These are phyloP conservation scores for Austrofundulus limnaeus DNA, from an alignment of 2,113 vertebrate species.

Conservation along the genomic window DNA sequence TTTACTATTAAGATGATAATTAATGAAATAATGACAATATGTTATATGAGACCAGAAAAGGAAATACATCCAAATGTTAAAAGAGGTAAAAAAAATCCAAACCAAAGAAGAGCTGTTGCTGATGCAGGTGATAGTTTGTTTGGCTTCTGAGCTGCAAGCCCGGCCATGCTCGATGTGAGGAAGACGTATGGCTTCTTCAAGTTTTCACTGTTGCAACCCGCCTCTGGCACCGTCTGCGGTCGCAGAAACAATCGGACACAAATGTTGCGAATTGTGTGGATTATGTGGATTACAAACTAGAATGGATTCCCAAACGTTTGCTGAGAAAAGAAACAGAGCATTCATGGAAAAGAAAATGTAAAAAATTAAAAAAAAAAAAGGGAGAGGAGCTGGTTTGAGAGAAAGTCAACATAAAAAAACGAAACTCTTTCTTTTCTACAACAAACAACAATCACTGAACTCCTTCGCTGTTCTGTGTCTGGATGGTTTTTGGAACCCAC, in stretches of 20 bases:
- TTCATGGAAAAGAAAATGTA: no score
- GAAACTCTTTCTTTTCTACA: background rate
- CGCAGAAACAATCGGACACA: background rate
- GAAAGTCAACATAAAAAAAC: background rate
- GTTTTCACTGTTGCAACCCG: constrained; percentile 13
- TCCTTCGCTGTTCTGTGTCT: constrained; percentile 21
- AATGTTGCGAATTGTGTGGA: background rate
- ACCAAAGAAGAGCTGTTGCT: constrained; percentile 20
- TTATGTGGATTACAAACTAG: background rate
- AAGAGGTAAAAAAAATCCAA: constrained; percentile 20
- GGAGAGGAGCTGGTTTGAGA: no score
- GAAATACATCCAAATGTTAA: no score
- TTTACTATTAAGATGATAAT: no score
- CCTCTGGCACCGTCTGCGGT: constrained; percentile 18
- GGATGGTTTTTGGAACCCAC: constrained; percentile 31
- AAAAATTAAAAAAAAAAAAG: no score
- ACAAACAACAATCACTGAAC: background rate
- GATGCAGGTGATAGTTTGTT: constrained; percentile 49
- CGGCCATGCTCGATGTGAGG: constrained; percentile 53
- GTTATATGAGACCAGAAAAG: background rate
- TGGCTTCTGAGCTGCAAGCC: constrained; percentile 51
- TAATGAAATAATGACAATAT: no score
- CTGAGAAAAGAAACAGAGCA: background rate
- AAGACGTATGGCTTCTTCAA: no score
- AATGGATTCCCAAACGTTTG: background rate